phyloP scores from a whole-genome alignment of 2,113 vertebrate species.

The Passer domesticus region DNA sequence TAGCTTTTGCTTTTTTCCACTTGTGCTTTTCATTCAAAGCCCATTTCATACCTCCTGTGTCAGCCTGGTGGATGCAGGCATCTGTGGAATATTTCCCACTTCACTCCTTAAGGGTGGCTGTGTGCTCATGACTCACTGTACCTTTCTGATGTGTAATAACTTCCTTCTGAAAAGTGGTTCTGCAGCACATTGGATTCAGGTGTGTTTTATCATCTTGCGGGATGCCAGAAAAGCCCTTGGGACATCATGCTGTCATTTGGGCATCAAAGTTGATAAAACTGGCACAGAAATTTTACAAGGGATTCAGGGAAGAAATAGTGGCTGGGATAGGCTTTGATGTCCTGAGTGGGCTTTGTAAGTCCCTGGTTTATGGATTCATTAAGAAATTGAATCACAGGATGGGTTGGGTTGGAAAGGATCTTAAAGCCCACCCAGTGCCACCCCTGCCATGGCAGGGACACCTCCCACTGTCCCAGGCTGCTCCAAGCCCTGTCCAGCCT shows the following conservation, averaged over 20 bases:
- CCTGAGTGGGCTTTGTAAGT: background rate
- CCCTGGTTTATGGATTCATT: background rate
- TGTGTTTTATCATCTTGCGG: background rate
- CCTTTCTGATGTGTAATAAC: background rate
- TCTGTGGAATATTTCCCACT: background rate
- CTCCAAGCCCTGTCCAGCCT: background rate
- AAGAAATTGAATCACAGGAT: background rate
- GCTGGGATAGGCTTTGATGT: background rate
- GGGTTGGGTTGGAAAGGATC: accelerated
- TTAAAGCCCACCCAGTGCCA: accelerated
- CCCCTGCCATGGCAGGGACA: background rate
- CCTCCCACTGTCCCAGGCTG: background rate
- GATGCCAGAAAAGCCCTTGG: background rate
- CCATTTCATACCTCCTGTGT: background rate
- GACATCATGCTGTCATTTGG: background rate
- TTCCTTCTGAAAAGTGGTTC: background rate
- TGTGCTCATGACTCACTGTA: background rate
- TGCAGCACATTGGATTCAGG: background rate
- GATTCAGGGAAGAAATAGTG: background rate
- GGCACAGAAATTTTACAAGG: background rate
- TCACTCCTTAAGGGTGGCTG: background rate
- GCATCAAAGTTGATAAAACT: background rate
- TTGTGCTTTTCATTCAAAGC: background rate
- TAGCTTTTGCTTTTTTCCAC: background rate
- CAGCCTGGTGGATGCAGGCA: background rate